These are phyloP conservation scores for Apostichopus japonicus DNA, from an alignment of 35 echinoderm and acorn worm species.

Conservation along the genomic window DNA sequence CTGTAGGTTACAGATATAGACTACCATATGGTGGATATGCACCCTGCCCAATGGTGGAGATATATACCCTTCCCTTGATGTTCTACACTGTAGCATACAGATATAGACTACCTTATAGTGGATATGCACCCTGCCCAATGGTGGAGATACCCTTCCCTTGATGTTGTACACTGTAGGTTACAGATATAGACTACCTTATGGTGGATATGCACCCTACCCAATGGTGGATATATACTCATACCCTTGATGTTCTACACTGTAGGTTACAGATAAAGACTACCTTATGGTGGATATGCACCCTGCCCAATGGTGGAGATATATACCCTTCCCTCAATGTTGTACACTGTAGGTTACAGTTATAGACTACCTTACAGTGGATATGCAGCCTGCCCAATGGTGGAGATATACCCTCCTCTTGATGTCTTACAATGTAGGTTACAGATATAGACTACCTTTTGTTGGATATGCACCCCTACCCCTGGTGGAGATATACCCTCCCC, in stretches of 20 bases:
- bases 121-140: background rate
- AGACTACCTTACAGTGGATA: slow-evolving; percentile 68
- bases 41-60: too few relatives aligned
- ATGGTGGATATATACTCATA: too few relatives aligned
- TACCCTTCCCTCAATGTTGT: background rate
- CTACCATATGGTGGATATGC: slow-evolving; percentile 66
- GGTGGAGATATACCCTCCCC: background rate
- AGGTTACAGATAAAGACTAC: slow-evolving; percentile 29
- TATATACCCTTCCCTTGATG: too few relatives aligned
- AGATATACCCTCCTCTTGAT: background rate
- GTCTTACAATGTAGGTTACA: too few relatives aligned
- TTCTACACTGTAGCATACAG: too few relatives aligned
- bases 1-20: background rate
- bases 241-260: background rate
- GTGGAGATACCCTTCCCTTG: background rate
- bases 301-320: too few relatives aligned
- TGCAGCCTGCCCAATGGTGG: background rate
- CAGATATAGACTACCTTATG: slow-evolving; percentile 71
- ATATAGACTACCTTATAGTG: background rate
- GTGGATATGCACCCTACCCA: background rate
- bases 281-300: slow-evolving; percentile 48
- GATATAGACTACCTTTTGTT: slow-evolving; percentile 75
- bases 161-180: too few relatives aligned
- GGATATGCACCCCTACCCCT: background rate
- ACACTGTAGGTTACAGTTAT: background rate